Percentiles rank a stretch among this genome's conserved stretches.
Conservation (phyloP, 2,888 invertebrate species). For the Eutolmus rufibarbis region DNA sequence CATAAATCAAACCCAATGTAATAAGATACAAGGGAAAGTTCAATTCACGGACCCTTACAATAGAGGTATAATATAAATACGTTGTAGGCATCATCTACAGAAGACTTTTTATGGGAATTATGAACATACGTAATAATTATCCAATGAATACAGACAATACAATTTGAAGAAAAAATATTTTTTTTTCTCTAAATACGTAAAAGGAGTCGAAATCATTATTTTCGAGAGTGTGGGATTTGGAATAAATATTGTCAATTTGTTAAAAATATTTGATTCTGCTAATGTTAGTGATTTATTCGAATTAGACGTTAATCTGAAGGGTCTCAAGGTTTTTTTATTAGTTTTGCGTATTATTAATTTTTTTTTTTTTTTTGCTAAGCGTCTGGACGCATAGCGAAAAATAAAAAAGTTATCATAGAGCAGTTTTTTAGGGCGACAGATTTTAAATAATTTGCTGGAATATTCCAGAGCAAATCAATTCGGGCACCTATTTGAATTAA, state of each 20-base stretch:
- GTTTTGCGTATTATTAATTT: background rate
- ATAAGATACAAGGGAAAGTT: conserved; percentile 2
- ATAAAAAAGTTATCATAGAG: too few relatives aligned
- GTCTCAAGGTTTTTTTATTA: background rate
- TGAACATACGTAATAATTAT: background rate
- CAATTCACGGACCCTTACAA: conserved; percentile 1
- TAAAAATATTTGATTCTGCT: background rate
- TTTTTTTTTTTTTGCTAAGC: background rate
- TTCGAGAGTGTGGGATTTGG: too few relatives aligned
- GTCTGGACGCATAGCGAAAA: background rate
- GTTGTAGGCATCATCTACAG: background rate
- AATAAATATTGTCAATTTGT: background rate
- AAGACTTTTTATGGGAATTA: background rate
- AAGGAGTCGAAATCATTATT: background rate
- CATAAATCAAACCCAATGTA: conserved; percentile 16
- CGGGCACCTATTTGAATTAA: too few relatives aligned
- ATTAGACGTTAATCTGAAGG: background rate
- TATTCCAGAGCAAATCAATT: too few relatives aligned
- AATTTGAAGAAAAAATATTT: background rate
- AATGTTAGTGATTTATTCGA: background rate
- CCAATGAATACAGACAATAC: background rate
- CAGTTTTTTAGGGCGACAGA: too few relatives aligned
- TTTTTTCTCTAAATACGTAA: background rate
- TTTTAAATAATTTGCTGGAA: too few relatives aligned
- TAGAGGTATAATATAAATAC: background rate